Percentiles rank a stretch among this genome's conserved stretches.
Conservation (phyloP, 2,888 invertebrate species). For the Latrodectus elegans region DNA sequence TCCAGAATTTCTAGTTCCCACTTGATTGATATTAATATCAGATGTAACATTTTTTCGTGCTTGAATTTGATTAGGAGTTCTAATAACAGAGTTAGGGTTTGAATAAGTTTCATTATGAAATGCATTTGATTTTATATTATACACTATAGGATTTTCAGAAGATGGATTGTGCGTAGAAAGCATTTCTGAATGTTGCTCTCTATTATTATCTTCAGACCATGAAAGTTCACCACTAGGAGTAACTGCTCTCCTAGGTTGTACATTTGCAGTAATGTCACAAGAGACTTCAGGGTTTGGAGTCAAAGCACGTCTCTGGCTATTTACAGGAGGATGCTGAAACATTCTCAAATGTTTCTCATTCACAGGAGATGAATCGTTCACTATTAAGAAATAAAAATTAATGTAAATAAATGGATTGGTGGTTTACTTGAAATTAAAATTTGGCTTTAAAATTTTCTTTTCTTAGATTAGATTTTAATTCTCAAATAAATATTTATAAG, state of each 20-base stretch:
- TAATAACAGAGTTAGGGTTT: conserved; percentile 15
- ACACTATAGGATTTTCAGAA: conserved; percentile 7
- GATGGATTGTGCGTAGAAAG: not conserved
- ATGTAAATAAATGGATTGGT: not conserved
- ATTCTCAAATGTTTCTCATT: conserved; percentile 43
- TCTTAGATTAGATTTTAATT: too few relatives aligned
- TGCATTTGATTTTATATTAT: not conserved
- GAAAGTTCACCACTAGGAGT: conserved; percentile 66
- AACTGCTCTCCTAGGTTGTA: conserved; percentile 65
- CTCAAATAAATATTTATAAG: too few relatives aligned
- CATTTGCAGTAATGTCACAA: conserved; percentile 54
- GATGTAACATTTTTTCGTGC: not conserved
- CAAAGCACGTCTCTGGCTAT: conserved; percentile 57
- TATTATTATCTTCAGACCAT: conserved; percentile 47
- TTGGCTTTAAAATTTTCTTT: too few relatives aligned
- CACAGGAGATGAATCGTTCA: conserved; percentile 32
- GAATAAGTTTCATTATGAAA: conserved; percentile 28
- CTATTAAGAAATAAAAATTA: conserved; percentile 13
- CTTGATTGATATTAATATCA: conserved; percentile 18
- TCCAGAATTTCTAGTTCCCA: not conserved
- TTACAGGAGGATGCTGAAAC: conserved; percentile 4
- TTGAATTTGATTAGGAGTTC: conserved; percentile 29
- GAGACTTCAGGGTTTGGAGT: conserved; percentile 66
- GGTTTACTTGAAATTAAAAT: not conserved
- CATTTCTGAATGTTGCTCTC: conserved; percentile 14